These are phyloP conservation scores for Origma solitaria DNA, from an alignment of 2,113 vertebrate species.

Conservation along the genomic window DNA sequence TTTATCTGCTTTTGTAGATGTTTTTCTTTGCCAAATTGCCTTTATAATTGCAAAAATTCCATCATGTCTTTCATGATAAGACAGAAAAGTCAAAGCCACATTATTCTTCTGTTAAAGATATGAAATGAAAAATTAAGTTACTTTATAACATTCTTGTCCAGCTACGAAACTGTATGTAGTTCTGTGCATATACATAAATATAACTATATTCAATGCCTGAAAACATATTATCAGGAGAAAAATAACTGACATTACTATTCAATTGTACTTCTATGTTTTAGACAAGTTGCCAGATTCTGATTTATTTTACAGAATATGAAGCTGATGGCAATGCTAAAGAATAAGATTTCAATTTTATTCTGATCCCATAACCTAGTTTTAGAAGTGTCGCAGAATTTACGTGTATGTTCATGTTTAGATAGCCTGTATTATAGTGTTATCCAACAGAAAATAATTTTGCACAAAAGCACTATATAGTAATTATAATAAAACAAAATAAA, in stretches of 20 bases:
- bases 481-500: background rate
- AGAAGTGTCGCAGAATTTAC: background rate
- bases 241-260: background rate
- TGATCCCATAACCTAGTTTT: background rate
- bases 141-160: background rate
- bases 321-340: background rate
- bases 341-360: background rate
- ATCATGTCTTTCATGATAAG: background rate
- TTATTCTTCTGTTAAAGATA: background rate
- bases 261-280: background rate
- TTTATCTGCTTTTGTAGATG: background rate
- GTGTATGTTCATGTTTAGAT: background rate
- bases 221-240: background rate
- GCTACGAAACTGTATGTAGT: background rate
- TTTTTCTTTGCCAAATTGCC: background rate
- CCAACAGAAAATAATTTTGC: background rate
- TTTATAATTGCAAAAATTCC: background rate
- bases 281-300: background rate
- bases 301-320: background rate
- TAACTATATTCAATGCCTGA: background rate
- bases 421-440: background rate
- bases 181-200: background rate
- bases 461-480: background rate
- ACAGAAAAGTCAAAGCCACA: background rate
- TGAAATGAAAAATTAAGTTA: background rate